Percentiles rank a stretch among this genome's conserved stretches.
Conservation (phyloP, 2,888 invertebrate genomes). For the Neuroscelio doddi region DNA sequence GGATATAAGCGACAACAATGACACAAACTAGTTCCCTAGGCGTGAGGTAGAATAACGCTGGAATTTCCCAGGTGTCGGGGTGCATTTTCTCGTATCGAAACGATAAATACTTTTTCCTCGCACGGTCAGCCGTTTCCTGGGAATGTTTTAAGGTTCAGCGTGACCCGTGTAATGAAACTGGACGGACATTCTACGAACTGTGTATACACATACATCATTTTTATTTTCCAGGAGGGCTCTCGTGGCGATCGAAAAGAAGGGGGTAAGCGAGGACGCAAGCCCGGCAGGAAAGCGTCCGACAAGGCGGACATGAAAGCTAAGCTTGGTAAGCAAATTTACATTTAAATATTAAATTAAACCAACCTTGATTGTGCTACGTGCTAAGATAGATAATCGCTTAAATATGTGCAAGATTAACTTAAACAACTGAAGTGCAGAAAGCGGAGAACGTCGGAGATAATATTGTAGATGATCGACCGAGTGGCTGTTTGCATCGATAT, state of each 20-base stretch:
- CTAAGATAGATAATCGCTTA: no score
- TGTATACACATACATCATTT: constrained; percentile 19
- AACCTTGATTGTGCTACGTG: no score
- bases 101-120: constrained; percentile 28
- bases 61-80: constrained; percentile 42
- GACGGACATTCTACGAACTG: constrained; percentile 4
- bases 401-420: no score
- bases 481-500: no score
- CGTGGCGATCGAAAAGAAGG: constrained; percentile 84
- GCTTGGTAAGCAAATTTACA: constrained; percentile 82
- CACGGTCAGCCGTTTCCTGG: constrained; percentile 11
- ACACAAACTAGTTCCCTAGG: constrained; percentile 28
- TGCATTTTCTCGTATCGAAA: constrained; percentile 30
- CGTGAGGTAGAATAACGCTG: constrained; percentile 26
- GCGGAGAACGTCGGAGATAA: no score
- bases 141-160: constrained; percentile 20
- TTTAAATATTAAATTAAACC: no score
- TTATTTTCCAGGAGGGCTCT: constrained; percentile 71
- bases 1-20: constrained; percentile 1
- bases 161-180: constrained; percentile 24
- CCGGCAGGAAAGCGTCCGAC: constrained; percentile 88
- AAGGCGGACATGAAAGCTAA: constrained; percentile 96
- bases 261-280: constrained; percentile 90
- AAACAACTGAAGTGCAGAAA: no score
- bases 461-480: no score